Evolutionary conservation across 2,888 invertebrate species (phyloP), one percentile per base, ranked within the genome.

Genomic region (Parnassius smintheus): DNA sequence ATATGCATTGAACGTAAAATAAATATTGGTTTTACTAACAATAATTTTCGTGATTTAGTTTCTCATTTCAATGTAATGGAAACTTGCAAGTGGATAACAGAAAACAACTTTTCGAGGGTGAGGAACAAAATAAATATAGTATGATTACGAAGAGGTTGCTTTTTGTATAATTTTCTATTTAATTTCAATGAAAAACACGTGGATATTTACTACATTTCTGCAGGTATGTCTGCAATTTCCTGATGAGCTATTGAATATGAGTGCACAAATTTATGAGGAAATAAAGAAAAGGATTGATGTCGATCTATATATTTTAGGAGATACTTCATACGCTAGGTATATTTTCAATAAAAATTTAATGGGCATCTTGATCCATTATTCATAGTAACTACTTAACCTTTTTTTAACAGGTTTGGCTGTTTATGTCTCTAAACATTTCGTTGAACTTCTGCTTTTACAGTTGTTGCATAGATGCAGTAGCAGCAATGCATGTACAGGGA

Each of bases 221-320:
- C 75, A 98, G 97, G 95, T 98, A 46, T 98, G 97, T 68, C 90
- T 98, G 52, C 98, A 98, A 91, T 98, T 98, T 84, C 98, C 98
- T 9, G 98, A 98, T 86, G 92, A 94, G 56, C 90, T 97, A 62
- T 87, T 98, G 61, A 77, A 85, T 25, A 93, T 95, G 76, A 95
- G 97, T 64, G 93, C 94, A 2, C 86, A 92, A 65, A 93, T 98
- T 64, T 94, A 94, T 64, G 91, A 93, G 48, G 92, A 93, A 74
- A 82, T 94, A 7, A 92, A 88, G 66, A 79, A 82, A 35, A 74
- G 78, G 59, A 72, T 82, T 25, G 86, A 91, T 59, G 82, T 85
- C 1, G 94, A 95, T 75, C 87, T 96, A 1, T 98, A 95, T 75
- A 95, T 98, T 72, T 90, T 98, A 61, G 98, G 96, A 2, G 98